These are phyloP conservation scores for Gobio gobio DNA, from an alignment of 2,113 vertebrate genomes.

Conservation along the genomic window DNA sequence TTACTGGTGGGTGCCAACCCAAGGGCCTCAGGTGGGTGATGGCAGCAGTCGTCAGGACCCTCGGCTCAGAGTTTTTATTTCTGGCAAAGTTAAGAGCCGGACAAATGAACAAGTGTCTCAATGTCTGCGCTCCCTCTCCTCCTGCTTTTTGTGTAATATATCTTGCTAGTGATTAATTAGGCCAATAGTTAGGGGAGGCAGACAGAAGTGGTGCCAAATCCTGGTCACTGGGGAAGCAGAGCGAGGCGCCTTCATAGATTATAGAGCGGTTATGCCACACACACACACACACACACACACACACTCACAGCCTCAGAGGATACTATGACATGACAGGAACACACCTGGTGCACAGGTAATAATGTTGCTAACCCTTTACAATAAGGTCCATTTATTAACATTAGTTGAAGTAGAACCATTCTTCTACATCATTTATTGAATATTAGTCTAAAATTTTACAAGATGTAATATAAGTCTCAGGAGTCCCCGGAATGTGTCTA, in stretches of 20 bases:
- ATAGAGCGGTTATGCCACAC: conserved; percentile 25
- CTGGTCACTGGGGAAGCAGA: conserved; percentile 6
- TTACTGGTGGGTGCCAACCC: conserved; percentile 41
- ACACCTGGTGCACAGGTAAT: conserved; percentile 7
- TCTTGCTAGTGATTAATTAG: conserved; percentile 37
- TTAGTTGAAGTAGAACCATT: too few relatives aligned
- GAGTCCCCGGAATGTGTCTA: too few relatives aligned
- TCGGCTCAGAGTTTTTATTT: conserved; percentile 23
- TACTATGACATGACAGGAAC: not conserved
- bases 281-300: not conserved
- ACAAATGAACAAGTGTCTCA: conserved; percentile 39
- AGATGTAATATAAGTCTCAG: too few relatives aligned
- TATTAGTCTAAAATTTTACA: too few relatives aligned
- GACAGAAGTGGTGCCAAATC: conserved; percentile 22
- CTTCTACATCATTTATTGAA: too few relatives aligned
- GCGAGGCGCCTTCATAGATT: conserved; percentile 31
- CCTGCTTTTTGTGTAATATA: conserved; percentile 22
- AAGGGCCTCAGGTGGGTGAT: conserved; percentile 31
- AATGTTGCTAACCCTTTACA: not conserved
- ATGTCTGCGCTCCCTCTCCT: conserved; percentile 22
- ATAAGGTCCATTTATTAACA: too few relatives aligned
- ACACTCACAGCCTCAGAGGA: not conserved
- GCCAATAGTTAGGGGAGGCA: conserved; percentile 27
- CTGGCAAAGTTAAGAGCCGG: conserved; percentile 1
- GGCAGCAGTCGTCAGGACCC: conserved; percentile 13